Conservation (phyloP, 2,888 invertebrate species). For the Melinopterus prodromus region DNA sequence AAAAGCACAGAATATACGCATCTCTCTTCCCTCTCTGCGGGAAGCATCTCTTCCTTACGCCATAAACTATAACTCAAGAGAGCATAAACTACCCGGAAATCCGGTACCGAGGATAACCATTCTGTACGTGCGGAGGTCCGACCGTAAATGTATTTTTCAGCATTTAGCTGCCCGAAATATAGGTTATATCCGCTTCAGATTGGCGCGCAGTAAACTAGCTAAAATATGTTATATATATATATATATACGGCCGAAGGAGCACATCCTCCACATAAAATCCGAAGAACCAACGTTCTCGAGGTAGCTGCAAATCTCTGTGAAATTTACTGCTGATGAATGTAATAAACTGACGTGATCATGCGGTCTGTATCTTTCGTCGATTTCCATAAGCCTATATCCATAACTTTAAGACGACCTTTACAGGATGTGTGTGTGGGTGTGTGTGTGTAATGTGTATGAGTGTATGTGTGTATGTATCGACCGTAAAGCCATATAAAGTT, state of each 20-base stretch:
- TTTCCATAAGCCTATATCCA: not conserved
- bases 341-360: not conserved
- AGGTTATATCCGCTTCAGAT: not conserved
- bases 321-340: conserved; percentile 4
- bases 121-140: not conserved
- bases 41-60: not conserved
- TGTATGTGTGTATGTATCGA: not conserved
- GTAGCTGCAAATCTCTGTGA: not conserved
- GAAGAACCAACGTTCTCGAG: not conserved
- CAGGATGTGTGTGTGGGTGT: not conserved
- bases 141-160: not conserved
- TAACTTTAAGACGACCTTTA: not conserved
- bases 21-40: not conserved
- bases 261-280: not conserved
- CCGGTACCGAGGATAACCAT: not conserved
- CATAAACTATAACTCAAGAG: not conserved
- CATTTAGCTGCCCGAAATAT: not conserved
- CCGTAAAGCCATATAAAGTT: not conserved
- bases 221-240: not conserved
- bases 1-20: not conserved
- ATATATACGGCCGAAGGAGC: not conserved
- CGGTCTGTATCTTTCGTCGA: not conserved
- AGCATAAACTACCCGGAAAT: not conserved
- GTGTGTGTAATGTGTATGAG: not conserved
- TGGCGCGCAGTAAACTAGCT: not conserved